These are phyloP conservation scores for Melanocharis versteri DNA, from an alignment of 2,113 vertebrate species.

Conservation along the genomic window DNA sequence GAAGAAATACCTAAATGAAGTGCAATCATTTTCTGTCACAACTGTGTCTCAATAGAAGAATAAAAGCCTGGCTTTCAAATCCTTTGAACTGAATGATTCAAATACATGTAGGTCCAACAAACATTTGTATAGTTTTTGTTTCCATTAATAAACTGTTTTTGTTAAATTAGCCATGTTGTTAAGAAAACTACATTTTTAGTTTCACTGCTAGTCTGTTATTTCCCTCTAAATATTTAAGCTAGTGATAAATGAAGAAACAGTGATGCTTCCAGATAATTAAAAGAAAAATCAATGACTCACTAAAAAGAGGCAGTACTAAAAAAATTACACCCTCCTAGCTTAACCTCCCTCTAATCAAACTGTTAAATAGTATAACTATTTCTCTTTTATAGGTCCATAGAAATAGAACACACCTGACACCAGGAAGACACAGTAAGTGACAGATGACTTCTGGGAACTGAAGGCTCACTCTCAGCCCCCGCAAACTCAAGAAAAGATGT, in stretches of 20 bases:
- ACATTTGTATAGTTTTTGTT: not conserved
- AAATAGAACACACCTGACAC: not conserved
- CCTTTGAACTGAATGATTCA: not conserved
- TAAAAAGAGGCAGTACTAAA: not conserved
- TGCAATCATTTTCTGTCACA: not conserved
- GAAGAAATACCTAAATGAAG: conserved; percentile 16
- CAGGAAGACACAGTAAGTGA: not conserved
- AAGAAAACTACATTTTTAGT: not conserved
- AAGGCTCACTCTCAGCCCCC: not conserved
- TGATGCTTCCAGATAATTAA: not conserved
- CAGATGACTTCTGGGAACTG: not conserved
- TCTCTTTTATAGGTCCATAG: not conserved
- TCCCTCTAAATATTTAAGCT: not conserved
- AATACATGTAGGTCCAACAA: not conserved
- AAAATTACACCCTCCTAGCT: not conserved
- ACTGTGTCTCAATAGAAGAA: not conserved
- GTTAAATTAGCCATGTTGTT: not conserved
- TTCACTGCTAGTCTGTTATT: not conserved
- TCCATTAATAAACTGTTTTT: not conserved
- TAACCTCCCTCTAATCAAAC: not conserved
- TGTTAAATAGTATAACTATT: not conserved
- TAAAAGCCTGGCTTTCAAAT: not conserved
- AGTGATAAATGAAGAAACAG: not conserved
- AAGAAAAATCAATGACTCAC: not conserved
- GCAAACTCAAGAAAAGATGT: not conserved